Conservation (phyloP, 2,113 vertebrate species). For the Entosphenus tridentatus region DNA sequence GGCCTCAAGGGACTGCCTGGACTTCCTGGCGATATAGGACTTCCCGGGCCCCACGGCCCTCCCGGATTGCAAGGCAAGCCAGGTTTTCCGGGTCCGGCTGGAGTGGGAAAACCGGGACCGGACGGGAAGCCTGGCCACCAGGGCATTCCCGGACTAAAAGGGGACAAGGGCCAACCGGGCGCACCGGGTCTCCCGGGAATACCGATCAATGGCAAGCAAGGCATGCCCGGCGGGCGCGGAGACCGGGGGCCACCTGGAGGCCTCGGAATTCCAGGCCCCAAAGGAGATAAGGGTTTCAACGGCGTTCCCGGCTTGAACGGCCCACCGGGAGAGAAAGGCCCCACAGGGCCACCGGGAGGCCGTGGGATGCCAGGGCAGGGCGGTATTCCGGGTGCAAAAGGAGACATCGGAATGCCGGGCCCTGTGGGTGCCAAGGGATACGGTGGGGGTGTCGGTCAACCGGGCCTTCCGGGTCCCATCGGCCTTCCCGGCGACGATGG, state of each 20-base stretch:
- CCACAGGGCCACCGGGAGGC: slow-evolving; percentile 48
- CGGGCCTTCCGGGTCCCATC: slow-evolving; percentile 45
- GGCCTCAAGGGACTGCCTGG: slow-evolving; percentile 61
- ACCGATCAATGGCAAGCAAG: slow-evolving; percentile 67
- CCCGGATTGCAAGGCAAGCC: slow-evolving; percentile 46
- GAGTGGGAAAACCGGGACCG: slow-evolving; percentile 42
- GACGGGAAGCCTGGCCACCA: slow-evolving; percentile 49
- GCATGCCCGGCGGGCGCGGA: slow-evolving; percentile 52
- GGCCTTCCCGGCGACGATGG: slow-evolving; percentile 66
- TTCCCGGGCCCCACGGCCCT: slow-evolving; percentile 34
- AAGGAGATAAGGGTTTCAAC: slow-evolving; percentile 46
- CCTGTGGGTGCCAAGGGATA: slow-evolving; percentile 55
- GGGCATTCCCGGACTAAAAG: slow-evolving; percentile 48
- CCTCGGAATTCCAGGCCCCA: slow-evolving; percentile 47
- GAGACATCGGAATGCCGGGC: slow-evolving; percentile 51
- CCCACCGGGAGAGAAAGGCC: slow-evolving; percentile 39
- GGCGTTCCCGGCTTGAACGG: slow-evolving; percentile 46
- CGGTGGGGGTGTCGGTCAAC: slow-evolving; percentile 56
- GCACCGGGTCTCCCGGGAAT: slow-evolving; percentile 49
- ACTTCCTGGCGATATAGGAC: slow-evolving; percentile 32
- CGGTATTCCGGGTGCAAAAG: slow-evolving; percentile 51
- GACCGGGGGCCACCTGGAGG: slow-evolving; percentile 53
- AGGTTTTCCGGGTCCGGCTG: slow-evolving; percentile 11
- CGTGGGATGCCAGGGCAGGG: slow-evolving; percentile 79
- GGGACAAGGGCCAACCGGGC: slow-evolving; percentile 48